Percentiles rank a stretch among this genome's conserved stretches.
phyloP scores from a whole-genome alignment of 2,888 invertebrate genomes.

The Cephus pulcher region DNA sequence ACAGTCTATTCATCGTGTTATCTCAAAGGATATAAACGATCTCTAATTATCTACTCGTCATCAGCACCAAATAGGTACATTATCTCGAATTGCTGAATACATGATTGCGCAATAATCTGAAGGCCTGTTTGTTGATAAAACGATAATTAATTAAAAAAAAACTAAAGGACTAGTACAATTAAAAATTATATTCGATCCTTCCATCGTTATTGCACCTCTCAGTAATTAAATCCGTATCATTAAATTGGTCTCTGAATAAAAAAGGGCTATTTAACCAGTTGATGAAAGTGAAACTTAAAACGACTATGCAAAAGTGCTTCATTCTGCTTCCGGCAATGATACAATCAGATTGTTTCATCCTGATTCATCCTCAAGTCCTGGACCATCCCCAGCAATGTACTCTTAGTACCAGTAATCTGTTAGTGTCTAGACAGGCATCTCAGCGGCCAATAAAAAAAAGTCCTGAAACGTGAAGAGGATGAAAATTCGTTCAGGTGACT shows the following conservation, averaged over 20 bases:
- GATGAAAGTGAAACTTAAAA: neutral
- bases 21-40: neutral
- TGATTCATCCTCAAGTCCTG: neutral
- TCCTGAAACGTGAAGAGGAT: neutral
- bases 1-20: conserved; percentile 40
- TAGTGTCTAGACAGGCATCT: neutral
- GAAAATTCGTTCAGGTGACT: too few species aligned
- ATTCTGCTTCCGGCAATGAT: neutral
- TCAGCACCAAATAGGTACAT: neutral
- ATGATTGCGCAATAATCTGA: neutral
- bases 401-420: neutral
- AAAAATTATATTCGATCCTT: neutral
- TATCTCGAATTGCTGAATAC: neutral
- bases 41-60: neutral
- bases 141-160: neutral
- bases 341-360: neutral
- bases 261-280: neutral
- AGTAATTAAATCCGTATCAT: neutral
- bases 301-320: neutral
- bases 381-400: neutral
- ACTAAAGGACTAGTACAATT: neutral
- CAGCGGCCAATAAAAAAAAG: neutral
- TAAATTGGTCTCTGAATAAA: neutral
- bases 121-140: neutral
- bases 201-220: neutral